Conservation (phyloP, 2,888 invertebrate genomes). For the Lydus trimaculatus region DNA sequence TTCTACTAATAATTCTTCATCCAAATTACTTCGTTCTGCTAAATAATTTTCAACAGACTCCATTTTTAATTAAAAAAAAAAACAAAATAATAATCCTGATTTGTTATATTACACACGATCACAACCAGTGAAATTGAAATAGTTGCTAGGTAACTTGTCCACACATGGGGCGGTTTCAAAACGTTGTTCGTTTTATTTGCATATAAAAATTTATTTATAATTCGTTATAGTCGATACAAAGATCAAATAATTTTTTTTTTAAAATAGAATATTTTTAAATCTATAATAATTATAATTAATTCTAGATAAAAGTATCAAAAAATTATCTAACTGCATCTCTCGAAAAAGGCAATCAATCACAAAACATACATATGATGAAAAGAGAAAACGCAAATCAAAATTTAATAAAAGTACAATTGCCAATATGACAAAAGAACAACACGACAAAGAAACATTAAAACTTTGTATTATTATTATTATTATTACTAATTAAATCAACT, state of each 20-base stretch:
- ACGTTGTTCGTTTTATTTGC: background rate
- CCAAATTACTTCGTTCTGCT: too few relatives aligned
- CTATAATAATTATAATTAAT: background rate
- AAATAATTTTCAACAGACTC: conserved; percentile 2
- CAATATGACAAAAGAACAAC: conserved; percentile 9
- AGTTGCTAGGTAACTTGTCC: conserved; percentile 1
- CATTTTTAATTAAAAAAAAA: conserved; percentile 9
- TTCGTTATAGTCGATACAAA: background rate
- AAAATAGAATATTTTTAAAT: background rate
- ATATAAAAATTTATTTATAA: conserved; percentile 1
- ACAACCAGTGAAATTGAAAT: background rate
- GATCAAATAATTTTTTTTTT: conserved; percentile 1
- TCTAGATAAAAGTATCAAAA: background rate
- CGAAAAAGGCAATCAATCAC: background rate
- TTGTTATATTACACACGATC: background rate
- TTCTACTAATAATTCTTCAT: too few relatives aligned
- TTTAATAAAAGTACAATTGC: background rate
- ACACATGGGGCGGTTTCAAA: too few relatives aligned
- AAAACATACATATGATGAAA: background rate
- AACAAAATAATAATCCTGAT: too few relatives aligned
- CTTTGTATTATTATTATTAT: background rate
- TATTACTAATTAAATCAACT: background rate
- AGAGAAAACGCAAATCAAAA: background rate
- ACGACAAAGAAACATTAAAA: background rate
- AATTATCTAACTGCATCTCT: background rate